phyloP scores from a whole-genome alignment of 2,113 vertebrate species.

The Solea solea region DNA sequence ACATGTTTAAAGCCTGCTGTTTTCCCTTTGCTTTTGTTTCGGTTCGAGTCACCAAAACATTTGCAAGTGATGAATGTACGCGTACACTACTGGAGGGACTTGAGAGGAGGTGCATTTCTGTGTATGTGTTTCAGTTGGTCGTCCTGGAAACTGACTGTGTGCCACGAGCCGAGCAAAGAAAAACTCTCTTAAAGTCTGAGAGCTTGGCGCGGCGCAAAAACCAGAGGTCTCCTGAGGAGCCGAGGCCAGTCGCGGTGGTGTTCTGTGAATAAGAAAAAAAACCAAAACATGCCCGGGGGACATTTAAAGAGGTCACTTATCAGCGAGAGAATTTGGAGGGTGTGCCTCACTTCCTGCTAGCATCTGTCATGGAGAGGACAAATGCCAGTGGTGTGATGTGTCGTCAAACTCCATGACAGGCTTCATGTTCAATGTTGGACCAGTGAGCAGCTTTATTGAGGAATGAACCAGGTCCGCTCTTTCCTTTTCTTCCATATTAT shows the following conservation, averaged over 20 bases:
- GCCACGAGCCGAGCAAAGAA: constrained; percentile 37
- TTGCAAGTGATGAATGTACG: constrained; percentile 1
- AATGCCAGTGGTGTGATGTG: constrained; percentile 50
- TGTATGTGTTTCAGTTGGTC: constrained; percentile 12
- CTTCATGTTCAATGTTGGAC: constrained; percentile 29
- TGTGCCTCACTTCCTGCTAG: constrained; percentile 57
- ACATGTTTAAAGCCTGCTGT: constrained; percentile 2
- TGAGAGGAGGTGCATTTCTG: background rate
- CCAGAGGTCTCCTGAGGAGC: constrained; percentile 30
- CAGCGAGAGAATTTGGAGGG: constrained; percentile 60
- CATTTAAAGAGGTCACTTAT: constrained; percentile 70
- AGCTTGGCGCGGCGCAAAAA: constrained; percentile 42
- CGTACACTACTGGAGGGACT: constrained; percentile 8
- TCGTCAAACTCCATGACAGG: constrained; percentile 39
- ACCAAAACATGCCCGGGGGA: constrained; percentile 28
- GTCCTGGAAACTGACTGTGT: constrained; percentile 26
- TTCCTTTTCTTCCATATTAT: no score
- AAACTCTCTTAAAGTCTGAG: constrained; percentile 39
- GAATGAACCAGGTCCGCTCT: constrained; percentile 6
- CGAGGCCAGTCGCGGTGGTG: constrained; percentile 45
- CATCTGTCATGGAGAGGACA: constrained; percentile 49
- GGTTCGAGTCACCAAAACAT: constrained; percentile 1
- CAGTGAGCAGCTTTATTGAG: background rate
- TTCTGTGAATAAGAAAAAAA: constrained; percentile 55
- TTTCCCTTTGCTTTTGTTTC: constrained; percentile 25